phyloP scores from a whole-genome alignment of 2,888 invertebrate genomes.

The Oscheius sp. region DNA sequence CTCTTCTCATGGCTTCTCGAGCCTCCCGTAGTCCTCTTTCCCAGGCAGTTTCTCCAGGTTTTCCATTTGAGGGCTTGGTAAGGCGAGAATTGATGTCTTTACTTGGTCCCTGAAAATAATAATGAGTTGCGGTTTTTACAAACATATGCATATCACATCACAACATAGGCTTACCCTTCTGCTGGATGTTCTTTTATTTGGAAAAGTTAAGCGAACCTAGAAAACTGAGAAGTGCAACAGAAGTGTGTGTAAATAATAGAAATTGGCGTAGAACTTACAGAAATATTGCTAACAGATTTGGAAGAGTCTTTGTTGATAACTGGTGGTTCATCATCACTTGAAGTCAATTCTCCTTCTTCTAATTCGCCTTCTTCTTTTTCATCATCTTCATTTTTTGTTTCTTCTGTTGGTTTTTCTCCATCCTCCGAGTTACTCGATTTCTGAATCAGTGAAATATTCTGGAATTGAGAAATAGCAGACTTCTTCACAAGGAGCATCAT shows the following conservation, averaged over 20 bases:
- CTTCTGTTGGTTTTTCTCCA: background rate
- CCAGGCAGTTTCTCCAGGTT: constrained; percentile 24
- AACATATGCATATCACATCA: background rate
- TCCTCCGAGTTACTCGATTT: background rate
- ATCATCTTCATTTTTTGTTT: constrained; percentile 12
- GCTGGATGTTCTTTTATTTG: background rate
- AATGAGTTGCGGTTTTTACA: background rate
- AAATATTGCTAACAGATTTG: constrained; percentile 9
- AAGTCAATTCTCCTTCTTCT: constrained; percentile 34
- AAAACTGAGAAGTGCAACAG: constrained; percentile 4
- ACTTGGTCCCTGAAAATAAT: background rate
- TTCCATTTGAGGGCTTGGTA: background rate
- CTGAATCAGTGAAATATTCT: background rate
- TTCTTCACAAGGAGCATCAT: constrained; percentile 2
- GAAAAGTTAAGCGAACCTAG: constrained; percentile 26
- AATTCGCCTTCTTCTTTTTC: constrained; percentile 36
- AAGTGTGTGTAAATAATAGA: background rate
- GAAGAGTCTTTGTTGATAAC: too few relatives aligned
- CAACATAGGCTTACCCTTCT: constrained; percentile 12
- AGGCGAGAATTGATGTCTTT: background rate
- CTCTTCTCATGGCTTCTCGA: constrained; percentile 31
- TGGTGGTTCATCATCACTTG: constrained; percentile 12
- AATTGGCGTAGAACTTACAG: constrained; percentile 21
- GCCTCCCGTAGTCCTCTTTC: constrained; percentile 34
- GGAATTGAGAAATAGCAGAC: background rate